Percentiles rank a stretch among this genome's conserved stretches.
Conservation (phyloP, 2,113 vertebrate species). For the Sporophila hypoxantha region DNA sequence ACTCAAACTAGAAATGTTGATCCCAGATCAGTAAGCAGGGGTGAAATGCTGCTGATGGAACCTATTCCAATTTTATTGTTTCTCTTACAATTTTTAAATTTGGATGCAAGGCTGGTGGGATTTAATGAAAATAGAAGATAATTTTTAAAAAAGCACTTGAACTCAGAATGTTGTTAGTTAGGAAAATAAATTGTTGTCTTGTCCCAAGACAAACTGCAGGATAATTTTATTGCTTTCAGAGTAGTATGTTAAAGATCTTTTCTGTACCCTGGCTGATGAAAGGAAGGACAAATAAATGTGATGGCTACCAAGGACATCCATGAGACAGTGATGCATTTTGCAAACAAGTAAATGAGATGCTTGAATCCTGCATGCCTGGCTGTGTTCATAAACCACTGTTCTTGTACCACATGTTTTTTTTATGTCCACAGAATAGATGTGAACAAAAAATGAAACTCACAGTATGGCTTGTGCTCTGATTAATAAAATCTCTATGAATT, state of each 20-base stretch:
- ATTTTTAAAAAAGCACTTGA: not conserved
- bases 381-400: not conserved
- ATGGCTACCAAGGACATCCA: not conserved
- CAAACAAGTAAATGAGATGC: not conserved
- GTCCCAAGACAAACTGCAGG: not conserved
- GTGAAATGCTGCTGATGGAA: not conserved
- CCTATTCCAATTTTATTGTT: not conserved
- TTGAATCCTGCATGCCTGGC: not conserved
- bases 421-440: not conserved
- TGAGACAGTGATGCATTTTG: not conserved
- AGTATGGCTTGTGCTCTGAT: not conserved
- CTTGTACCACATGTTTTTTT: not conserved
- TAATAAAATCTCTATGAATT: not conserved
- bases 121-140: not conserved
- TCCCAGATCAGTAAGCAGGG: not conserved
- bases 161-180: not conserved
- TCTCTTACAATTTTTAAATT: not conserved
- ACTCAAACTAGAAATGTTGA: not conserved
- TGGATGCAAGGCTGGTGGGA: not conserved
- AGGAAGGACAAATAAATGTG: not conserved
- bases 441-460: not conserved
- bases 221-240: not conserved
- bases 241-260: not conserved
- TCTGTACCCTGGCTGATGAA: not conserved
- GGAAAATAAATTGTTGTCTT: not conserved